Conservation (phyloP, 2,797 vertebrate species). For the Anguilla obscura region DNA sequence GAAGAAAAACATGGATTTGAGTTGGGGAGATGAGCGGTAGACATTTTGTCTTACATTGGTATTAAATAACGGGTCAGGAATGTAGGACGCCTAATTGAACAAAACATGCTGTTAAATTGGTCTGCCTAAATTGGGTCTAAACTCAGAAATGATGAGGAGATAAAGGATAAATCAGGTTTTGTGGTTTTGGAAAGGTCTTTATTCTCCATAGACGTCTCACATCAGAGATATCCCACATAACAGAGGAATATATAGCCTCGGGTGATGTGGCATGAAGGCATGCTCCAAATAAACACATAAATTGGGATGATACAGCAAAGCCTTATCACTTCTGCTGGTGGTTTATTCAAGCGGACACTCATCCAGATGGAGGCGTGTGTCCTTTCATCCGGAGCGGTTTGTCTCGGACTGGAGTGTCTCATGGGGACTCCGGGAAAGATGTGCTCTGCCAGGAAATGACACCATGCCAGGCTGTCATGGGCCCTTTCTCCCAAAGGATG, state of each 20-base stretch:
- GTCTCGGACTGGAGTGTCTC: not conserved
- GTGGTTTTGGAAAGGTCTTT: not conserved
- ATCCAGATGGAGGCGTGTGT: not conserved
- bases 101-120: not conserved
- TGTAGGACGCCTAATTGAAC: no score
- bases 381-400: not conserved
- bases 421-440: not conserved
- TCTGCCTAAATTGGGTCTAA: not conserved
- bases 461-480: not conserved
- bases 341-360: not conserved
- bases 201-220: not conserved
- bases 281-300: not conserved
- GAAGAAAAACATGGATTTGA: not conserved
- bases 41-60: not conserved
- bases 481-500: not conserved
- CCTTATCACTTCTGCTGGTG: not conserved
- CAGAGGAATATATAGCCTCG: not conserved
- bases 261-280: not conserved
- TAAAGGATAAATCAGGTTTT: not conserved
- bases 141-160: not conserved
- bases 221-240: not conserved
- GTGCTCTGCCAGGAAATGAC: not conserved
- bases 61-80: not conserved
- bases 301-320: not conserved
- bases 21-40: not conserved